Base-by-base conservation (phyloP, 2,797 vertebrate species). In the Sus cebifrons region DNA sequence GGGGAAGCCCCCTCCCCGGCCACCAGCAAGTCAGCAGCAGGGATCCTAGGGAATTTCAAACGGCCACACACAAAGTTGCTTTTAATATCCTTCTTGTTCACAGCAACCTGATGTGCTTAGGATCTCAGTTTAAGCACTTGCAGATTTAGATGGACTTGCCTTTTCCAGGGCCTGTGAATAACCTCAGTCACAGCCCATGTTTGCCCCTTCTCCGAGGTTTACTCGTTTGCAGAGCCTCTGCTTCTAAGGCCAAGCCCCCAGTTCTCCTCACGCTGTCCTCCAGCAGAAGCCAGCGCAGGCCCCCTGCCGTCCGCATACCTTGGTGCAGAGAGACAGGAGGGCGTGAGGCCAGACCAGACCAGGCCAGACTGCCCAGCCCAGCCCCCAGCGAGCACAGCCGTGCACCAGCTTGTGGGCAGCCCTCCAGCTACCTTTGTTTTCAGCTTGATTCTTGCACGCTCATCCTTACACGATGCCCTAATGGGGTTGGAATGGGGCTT, bases 341-440 rank as follows among this genome's bases (percentile, higher is more conserved):
- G 4, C 36, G 25, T 18, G 67, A 89, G 60, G 27, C 16, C 58
- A 54, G 11, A 17, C 5, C 0, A 11, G 62, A 27, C 4, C 36
- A 71, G 78, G 44, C 16, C 5, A 25, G 56, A 25, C 73, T 87
- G n/a, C n/a, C 81, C 64, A 36, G 10, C 25, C 36, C 56, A 95
- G 54, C 16, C 27, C 49, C 52, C 25, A 64, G 29, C 0, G 0
- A 6, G 9, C 58, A 44, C 4, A 77, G 78, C 40, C 27, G 16
- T 0, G 10, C 49, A 12, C 13, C 27, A 81, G 70, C 49, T 36
- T 40, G 17, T 0, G 2, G 86, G 60, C 29, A 6, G 13, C 54
- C 82, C 54, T 95, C 64, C 83, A 96, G 70, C 67, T 96, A 32
- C 73, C 67, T 94, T 95, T 85, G 79, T 81, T 91, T 93, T 62